Evolutionary conservation across 1,140 invertebrate species (phyloP).

Genomic region (Eufriesea mexicana): DNA sequence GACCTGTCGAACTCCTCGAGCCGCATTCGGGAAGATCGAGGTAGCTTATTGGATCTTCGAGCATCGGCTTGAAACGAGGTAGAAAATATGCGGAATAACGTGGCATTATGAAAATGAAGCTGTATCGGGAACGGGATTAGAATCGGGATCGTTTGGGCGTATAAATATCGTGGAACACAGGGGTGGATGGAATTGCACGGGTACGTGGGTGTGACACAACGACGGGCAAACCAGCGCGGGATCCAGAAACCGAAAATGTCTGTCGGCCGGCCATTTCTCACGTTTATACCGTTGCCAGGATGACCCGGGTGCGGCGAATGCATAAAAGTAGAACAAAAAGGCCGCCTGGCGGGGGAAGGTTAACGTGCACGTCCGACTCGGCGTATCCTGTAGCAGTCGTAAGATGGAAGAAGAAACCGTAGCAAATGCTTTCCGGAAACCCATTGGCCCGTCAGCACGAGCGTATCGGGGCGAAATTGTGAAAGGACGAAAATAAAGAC

Average conservation of each 20-base stretch:
- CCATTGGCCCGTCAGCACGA: constrained; percentile 61
- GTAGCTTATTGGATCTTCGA: neutral
- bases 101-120: neutral
- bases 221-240: neutral
- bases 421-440: constrained; percentile 67
- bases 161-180: constrained; percentile 7
- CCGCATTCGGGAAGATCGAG: neutral
- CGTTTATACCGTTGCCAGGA: constrained; percentile 47
- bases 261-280: constrained; percentile 56
- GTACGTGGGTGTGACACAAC: neutral
- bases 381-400: constrained; percentile 39
- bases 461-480: constrained; percentile 60
- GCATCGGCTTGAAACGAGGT: constrained; percentile 10
- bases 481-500: constrained; percentile 66
- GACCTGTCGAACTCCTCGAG: neutral
- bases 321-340: constrained; percentile 60
- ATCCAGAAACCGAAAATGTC: constrained; percentile 45
- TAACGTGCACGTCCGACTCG: constrained; percentile 54
- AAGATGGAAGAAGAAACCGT: constrained; percentile 62
- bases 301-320: constrained; percentile 39
- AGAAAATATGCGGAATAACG: neutral
- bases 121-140: constrained; percentile 13
- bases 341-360: neutral
- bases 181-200: neutral
- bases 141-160: constrained; percentile 5